phyloP scores from a whole-genome alignment of 2,888 invertebrate species.

The Fragum sueziense region DNA sequence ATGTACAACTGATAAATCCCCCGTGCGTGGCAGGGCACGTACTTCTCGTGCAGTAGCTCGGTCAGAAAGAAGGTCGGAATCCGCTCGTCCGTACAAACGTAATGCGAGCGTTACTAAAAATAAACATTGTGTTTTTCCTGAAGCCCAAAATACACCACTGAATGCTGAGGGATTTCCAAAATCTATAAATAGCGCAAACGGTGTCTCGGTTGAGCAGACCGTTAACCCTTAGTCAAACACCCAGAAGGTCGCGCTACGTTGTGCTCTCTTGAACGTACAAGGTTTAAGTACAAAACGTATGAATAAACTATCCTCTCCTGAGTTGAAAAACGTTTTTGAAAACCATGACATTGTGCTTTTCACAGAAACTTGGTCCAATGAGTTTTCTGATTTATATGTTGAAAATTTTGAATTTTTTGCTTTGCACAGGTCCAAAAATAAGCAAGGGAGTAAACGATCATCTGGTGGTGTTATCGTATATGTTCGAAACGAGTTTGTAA shows the following conservation, averaged over 20 bases:
- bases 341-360: constrained; percentile 26
- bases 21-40: background rate
- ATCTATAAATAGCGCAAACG: background rate
- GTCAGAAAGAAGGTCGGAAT: background rate
- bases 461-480: constrained; percentile 19
- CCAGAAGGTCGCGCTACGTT: constrained; percentile 16
- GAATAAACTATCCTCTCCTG: constrained; percentile 10
- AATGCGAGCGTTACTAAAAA: background rate
- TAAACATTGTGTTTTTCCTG: background rate
- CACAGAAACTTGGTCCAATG: constrained; percentile 30
- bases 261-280: too few species aligned
- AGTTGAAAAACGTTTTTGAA: constrained; percentile 23
- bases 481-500: too few species aligned
- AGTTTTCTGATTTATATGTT: constrained; percentile 17
- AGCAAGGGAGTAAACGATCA: background rate
- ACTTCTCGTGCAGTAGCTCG: background rate
- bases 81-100: background rate
- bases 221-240: background rate
- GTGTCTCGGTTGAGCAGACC: background rate
- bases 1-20: background rate
- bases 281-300: constrained; percentile 1
- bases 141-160: background rate
- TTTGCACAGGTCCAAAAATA: constrained; percentile 15
- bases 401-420: constrained; percentile 28
- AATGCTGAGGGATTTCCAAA: background rate